Base-by-base conservation (phyloP, 2,797 vertebrate genomes). In the Syndactyla subalaris region DNA sequence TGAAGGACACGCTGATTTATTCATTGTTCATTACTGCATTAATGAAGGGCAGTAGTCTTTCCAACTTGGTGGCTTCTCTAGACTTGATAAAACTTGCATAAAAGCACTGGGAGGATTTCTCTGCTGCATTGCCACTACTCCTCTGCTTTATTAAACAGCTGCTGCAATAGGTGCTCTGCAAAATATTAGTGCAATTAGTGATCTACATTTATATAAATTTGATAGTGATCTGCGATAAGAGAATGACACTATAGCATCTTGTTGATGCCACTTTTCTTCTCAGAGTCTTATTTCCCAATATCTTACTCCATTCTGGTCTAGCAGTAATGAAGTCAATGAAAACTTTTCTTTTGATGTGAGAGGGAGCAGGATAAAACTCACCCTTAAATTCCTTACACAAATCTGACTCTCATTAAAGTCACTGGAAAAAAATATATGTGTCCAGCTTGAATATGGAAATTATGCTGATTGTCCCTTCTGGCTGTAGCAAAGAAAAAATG, bases 1-100 rank as follows among this genome's bases (percentile, higher is more conserved):
- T 51, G 88, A 91, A 74, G 92, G 96, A 96, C 89, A 63, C 2
- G 3, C 63, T 96, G 96, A 95, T 96, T 96, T 97, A 92, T 96
- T 93, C 92, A 66, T 96, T 93, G 93, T 95, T 96, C 83, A n/a
- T 68, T 88, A 43, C 95, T 45, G 74, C 88, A 52, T 92, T 96
- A 91, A 94, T 89, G 94, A 96, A 93, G 91, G 89, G 71, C 94
- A 88, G 52, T 34, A 72, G 76, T 41, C 82, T 95, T 95, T 95
- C 85, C 89, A 92, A 85, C 72, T 65, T 24, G 2, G 29, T 93
- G 79, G 14, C 34, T 84, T 88, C 77, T 91, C 67, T 39, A 58
- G 75, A 73, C 82, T 90, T 86, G 94, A 92, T 78, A 92, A 92
- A 95, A 93, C 94, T 92, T 94, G 91, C 86, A 86, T 82, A 93